phyloP scores from a whole-genome alignment of 53 echinoderm and acorn worm genomes.

The Echinometra lucunter region DNA sequence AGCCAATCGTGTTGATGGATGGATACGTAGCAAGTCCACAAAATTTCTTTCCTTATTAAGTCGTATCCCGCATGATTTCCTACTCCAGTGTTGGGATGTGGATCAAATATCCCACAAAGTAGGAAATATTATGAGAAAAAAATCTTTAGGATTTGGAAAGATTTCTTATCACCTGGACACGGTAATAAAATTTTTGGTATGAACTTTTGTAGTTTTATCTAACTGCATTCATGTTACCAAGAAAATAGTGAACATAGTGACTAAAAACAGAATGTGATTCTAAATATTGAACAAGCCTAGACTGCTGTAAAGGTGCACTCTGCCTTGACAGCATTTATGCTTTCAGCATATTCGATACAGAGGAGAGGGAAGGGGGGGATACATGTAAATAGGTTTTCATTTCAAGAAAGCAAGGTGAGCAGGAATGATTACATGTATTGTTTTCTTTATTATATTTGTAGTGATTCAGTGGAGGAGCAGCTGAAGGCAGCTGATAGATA shows the following conservation, averaged over 20 bases:
- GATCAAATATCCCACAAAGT: not conserved
- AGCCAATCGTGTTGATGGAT: no score
- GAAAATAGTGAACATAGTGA: not conserved
- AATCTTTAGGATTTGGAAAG: not conserved
- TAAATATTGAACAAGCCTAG: not conserved
- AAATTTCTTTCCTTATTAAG: no score
- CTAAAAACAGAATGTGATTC: no score
- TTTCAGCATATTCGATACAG: not conserved
- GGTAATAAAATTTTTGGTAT: not conserved
- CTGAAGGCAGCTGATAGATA: conserved; percentile 46
- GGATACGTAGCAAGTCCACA: no score
- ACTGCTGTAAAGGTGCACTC: no score
- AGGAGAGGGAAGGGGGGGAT: no score
- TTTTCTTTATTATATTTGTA: not conserved
- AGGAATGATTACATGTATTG: not conserved
- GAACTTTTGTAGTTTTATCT: not conserved
- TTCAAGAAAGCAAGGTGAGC: not conserved
- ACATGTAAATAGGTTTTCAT: not conserved
- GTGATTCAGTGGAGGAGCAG: conserved; percentile 58
- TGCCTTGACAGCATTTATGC: not conserved
- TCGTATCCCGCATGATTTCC: no score
- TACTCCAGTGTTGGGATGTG: no score
- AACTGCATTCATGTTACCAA: not conserved
- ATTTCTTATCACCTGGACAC: not conserved
- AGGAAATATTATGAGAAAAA: not conserved